A percentile compares a stretch with the other conserved stretches of the same genome.
phyloP scores from a whole-genome alignment of 2,113 vertebrate genomes.

The Indri indri region DNA sequence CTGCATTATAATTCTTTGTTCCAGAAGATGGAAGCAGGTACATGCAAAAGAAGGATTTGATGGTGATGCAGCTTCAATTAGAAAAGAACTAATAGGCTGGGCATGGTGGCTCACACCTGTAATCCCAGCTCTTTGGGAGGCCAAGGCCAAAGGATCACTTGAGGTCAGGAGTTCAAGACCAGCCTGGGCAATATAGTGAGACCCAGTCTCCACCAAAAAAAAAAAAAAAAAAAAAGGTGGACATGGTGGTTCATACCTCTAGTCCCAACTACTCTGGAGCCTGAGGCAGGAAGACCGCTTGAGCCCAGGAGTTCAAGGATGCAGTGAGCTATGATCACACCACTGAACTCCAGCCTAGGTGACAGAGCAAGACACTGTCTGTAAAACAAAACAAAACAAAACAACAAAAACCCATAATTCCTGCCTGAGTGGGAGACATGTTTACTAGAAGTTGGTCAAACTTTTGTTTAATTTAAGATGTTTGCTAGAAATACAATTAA shows the following conservation, averaged over 20 bases:
- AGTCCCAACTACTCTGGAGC: too few species aligned
- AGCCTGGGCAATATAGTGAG: neutral
- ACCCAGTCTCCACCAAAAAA: neutral
- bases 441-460: neutral
- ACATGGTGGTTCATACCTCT: too few species aligned
- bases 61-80: neutral
- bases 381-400: too few species aligned
- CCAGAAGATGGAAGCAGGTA: neutral
- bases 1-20: constrained; percentile 7
- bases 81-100: neutral
- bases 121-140: neutral
- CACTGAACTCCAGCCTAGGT: too few species aligned
- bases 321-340: too few species aligned
- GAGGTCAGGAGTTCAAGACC: neutral
- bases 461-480: constrained; percentile 30
- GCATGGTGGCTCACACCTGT: neutral
- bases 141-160: neutral
- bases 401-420: too few species aligned
- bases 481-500: constrained; percentile 35
- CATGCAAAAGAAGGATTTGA: neutral
- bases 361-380: too few species aligned
- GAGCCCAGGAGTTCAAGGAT: too few species aligned
- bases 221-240: neutral
- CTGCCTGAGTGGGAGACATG: neutral
- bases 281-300: too few species aligned